Evolutionary conservation across 1,140 invertebrate species (phyloP).

Genomic region (Bombus polaris): DNA sequence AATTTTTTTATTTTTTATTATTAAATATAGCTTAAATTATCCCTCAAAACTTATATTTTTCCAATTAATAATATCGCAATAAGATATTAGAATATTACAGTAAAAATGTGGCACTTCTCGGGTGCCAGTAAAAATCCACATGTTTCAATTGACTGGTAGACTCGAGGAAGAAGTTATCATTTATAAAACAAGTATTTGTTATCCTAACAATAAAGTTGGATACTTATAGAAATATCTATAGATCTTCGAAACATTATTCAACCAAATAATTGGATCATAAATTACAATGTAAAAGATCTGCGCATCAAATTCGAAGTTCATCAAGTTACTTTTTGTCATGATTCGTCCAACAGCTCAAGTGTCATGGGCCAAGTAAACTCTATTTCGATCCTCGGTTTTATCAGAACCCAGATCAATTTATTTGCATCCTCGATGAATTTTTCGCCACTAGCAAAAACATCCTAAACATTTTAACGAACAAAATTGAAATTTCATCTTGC

Average conservation of each 20-base stretch:
- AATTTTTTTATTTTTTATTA: neutral
- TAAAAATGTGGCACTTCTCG: neutral
- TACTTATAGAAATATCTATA: neutral
- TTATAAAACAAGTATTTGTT: too few species aligned
- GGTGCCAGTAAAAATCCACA: too few species aligned
- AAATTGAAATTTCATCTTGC: neutral
- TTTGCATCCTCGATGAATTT: neutral
- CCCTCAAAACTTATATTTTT: neutral
- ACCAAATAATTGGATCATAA: neutral
- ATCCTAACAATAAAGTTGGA: neutral
- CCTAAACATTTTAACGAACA: too few species aligned
- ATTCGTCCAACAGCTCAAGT: neutral
- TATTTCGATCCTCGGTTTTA: conserved; percentile 26
- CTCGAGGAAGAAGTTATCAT: neutral
- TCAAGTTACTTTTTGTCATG: neutral
- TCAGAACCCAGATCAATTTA: neutral
- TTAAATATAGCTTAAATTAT: too few species aligned
- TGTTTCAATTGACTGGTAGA: neutral
- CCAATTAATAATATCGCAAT: neutral
- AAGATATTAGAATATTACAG: neutral
- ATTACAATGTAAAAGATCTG: too few species aligned
- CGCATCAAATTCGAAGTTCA: neutral
- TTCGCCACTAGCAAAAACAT: neutral
- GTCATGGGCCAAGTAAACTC: neutral
- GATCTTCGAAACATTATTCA: neutral